Base-by-base conservation (phyloP, 2,113 vertebrate genomes). In the Scomber scombrus region DNA sequence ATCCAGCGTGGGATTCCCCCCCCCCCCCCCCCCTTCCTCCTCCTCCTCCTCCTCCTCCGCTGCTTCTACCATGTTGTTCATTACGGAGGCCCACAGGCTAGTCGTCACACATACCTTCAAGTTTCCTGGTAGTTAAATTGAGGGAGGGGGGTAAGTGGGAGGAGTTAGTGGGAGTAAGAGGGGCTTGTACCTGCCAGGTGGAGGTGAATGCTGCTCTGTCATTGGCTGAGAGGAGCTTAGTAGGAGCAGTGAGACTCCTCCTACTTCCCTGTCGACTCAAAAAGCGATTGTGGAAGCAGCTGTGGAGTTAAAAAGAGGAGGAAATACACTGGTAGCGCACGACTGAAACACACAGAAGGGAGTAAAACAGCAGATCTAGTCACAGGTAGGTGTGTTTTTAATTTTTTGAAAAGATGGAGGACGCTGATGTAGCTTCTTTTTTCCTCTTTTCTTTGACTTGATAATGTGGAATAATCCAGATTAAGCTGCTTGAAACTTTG, bases 161-260 rank as follows among this genome's bases (percentile, higher is more conserved):
- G 8, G 40, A 45, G 23, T 26, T 26, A 21, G 40, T 47, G 54
- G 16, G 14, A n/a, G 3, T 16, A 5, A 9, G 34, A 9, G 8
- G 40, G 45, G 45, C 51, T 18, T 4, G 0, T 81, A 87, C 87
- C 82, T 88, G 81, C 58, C 87, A 92, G 91, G 92, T 92, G 84
- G 56, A 81, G 55, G 89, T 52, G 75, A 82, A 21, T 60, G 26
- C 86, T 43, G 75, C 75, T 4, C 6, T 2, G 0, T 51, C 2
- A 90, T 91, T 90, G 90, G 91, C 76, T 50, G 73, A 45, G 3
- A 57, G 66, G 64, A 70, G 23, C 70, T 81, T 54, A 87, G 71
- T 57, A 11, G 77, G 34, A 49, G 84, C 1, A 45, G 14, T 23
- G 34, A 11, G 67, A 16, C 84, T 67, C 80, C 83, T 58, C 87